phyloP scores from a whole-genome alignment of 2,113 vertebrate genomes.

The Phodopus roborovskii region DNA sequence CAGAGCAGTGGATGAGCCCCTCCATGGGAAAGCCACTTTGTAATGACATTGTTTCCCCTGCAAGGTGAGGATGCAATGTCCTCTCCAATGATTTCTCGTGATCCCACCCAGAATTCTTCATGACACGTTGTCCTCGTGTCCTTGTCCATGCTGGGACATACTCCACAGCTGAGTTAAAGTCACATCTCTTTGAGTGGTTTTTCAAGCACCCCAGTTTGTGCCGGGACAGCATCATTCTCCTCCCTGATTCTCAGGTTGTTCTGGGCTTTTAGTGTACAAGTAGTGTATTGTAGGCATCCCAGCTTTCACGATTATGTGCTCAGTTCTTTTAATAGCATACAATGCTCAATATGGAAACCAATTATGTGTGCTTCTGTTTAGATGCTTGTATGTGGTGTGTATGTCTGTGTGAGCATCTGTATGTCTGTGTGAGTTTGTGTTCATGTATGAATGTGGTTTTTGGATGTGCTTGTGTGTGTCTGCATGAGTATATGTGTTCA shows the following conservation, averaged over 20 bases:
- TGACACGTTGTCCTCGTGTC: not conserved
- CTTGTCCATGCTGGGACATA: not conserved
- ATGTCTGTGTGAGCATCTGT: not conserved
- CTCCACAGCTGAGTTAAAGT: not conserved
- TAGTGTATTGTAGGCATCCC: no score
- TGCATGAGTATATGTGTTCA: no score
- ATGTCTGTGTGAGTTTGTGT: no score
- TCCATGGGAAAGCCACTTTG: not conserved
- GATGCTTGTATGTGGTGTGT: not conserved
- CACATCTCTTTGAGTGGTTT: accelerated
- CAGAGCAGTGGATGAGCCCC: not conserved
- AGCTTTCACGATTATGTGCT: not conserved
- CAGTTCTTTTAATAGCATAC: no score
- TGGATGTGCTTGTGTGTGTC: no score
- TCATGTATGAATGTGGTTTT: no score
- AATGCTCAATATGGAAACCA: no score
- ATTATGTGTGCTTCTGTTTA: not conserved
- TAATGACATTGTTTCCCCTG: not conserved
- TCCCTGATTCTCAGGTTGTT: not conserved
- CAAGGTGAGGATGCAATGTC: not conserved
- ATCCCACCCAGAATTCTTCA: not conserved
- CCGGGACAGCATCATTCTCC: not conserved
- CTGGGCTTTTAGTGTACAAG: not conserved
- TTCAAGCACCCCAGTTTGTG: not conserved
- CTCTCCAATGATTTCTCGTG: not conserved